Base-by-base conservation (phyloP, 2,797 vertebrate species). In the Hylomyscus alleni region DNA sequence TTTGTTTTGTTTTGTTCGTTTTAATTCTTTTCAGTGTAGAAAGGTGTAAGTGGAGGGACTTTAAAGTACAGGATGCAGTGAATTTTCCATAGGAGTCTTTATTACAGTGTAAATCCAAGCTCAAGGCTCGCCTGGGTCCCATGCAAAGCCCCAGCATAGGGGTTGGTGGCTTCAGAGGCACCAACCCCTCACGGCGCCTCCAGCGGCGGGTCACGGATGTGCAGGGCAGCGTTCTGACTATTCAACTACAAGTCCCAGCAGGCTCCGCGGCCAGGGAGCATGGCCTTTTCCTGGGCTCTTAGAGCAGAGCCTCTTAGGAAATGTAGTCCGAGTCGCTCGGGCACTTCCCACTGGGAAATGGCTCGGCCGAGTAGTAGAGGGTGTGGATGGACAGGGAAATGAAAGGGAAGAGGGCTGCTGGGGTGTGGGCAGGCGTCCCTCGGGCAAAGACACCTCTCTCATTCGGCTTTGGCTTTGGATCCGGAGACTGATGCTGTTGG, bases 91-190 rank as follows among this genome's bases (percentile, higher is more conserved):
- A 98, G 86, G 78, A 95, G 95, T 98, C 96, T 98, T 98, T 98
- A 98, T 98, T 98, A 98, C 97, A 97, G 96, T 98, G 98, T 98
- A 97, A 96, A 97, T 96, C 96, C 96, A 98, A 97, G 97, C 96
- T 96, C 96, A 97, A 96, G 93, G 78, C 97, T 95, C 91, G 87
- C 77, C 81, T 94, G 87, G 94, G 95, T 97, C 97, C 97, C 98
- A 98, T 97, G 98, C 97, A 98, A 97, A 95, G 91, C 97, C 96
- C 96, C n/a, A 13, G 73, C 29, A 3, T 29, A n/a, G 92, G 95
- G 87, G 60, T 94, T 85, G 52, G 76, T 10, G 85, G 90, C 34
- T 26, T 95, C 93, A 54, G 78, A 94, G 86, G 94, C 95, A 93
- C 85, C 93, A 90, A 20, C 78, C 72, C 82, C 80, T 78, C 92